phyloP scores from a whole-genome alignment of 2,113 vertebrate species.

The Rhineura floridana region DNA sequence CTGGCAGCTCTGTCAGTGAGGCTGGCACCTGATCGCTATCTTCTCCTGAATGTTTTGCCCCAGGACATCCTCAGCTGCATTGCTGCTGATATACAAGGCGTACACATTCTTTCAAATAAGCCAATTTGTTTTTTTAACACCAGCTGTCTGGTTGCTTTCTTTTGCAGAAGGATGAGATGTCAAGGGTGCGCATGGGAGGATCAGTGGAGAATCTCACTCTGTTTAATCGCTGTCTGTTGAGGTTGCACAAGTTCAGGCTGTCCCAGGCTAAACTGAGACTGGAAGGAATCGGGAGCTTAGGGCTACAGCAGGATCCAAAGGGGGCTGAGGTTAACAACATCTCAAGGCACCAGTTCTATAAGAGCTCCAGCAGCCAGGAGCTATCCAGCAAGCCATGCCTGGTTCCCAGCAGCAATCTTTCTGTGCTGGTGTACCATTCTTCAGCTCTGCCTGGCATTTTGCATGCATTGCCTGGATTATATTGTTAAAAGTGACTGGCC shows the following conservation, averaged over 20 bases:
- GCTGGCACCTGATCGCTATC: constrained; percentile 25
- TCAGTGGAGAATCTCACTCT: not conserved
- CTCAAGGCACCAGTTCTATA: not conserved
- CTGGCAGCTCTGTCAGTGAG: not conserved
- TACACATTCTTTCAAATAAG: not conserved
- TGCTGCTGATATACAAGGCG: not conserved
- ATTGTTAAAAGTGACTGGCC: not conserved
- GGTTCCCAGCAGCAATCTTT: too few species aligned
- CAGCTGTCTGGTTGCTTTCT: too few species aligned
- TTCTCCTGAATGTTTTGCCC: not conserved
- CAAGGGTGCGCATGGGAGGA: not conserved
- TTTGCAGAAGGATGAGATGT: too few species aligned
- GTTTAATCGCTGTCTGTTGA: not conserved
- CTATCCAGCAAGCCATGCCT: not conserved
- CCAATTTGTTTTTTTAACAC: rapidly evolving
- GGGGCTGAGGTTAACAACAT: not conserved
- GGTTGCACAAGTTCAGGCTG: rapidly evolving
- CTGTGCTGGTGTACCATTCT: not conserved
- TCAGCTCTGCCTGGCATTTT: too few species aligned
- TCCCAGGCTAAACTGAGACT: rapidly evolving
- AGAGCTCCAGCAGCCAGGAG: not conserved
- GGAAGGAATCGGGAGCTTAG: rapidly evolving
- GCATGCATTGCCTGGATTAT: not conserved
- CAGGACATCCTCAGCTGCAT: not conserved
- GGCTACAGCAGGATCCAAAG: not conserved